phyloP scores from a whole-genome alignment of 2,113 vertebrate species.

The Deroptyus accipitrinus region DNA sequence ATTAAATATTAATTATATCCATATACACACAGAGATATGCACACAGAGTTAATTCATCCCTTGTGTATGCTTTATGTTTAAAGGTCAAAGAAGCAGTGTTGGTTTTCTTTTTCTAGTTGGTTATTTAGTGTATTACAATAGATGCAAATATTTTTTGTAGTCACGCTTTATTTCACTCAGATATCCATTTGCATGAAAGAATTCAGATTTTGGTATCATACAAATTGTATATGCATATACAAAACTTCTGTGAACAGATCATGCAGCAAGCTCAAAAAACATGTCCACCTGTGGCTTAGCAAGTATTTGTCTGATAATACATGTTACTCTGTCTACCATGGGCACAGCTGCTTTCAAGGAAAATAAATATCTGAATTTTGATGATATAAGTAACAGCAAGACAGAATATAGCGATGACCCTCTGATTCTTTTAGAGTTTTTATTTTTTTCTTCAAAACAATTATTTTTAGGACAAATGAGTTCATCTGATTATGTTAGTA shows the following conservation, averaged over 20 bases:
- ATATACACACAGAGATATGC: neutral
- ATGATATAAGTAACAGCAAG: neutral
- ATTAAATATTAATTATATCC: conserved; percentile 10
- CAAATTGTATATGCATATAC: neutral
- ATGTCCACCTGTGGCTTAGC: neutral
- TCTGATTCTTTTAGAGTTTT: neutral
- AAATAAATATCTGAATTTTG: neutral
- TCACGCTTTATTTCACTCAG: neutral
- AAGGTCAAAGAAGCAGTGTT: neutral
- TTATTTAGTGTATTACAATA: neutral
- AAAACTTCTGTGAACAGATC: neutral
- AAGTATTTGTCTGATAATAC: neutral
- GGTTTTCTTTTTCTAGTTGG: neutral
- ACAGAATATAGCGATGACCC: neutral
- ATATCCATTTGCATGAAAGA: neutral
- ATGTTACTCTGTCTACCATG: neutral
- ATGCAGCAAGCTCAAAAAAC: neutral
- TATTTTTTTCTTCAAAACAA: neutral
- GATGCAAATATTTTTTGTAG: neutral
- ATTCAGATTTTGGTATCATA: neutral
- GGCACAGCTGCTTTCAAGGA: neutral
- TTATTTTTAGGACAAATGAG: neutral
- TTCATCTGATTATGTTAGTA: neutral
- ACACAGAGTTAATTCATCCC: neutral
- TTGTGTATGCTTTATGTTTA: neutral